phyloP scores from a whole-genome alignment of 2,888 invertebrate genomes.

The Heterodera filipjevi region DNA sequence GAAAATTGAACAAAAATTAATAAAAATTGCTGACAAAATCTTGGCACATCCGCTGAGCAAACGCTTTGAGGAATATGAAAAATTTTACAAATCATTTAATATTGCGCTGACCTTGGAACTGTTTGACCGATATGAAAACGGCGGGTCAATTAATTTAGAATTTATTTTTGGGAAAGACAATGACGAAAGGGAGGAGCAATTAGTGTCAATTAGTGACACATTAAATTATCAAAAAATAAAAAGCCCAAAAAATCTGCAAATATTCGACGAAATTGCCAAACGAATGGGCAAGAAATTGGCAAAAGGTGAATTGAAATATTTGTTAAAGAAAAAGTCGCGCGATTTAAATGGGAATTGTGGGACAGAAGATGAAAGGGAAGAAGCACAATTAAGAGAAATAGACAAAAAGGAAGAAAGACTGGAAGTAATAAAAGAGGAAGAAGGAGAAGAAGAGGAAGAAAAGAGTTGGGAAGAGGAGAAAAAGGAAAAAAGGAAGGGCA shows the following conservation, averaged over 20 bases:
- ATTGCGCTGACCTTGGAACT: not conserved
- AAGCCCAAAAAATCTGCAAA: not conserved
- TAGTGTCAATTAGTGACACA: no score
- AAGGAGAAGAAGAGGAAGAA: no score
- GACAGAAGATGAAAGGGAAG: not conserved
- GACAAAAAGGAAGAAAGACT: no score
- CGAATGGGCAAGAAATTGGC: not conserved
- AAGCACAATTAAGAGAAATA: not conserved
- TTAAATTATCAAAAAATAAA: not conserved
- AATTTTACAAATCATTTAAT: not conserved
- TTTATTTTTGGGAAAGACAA: not conserved
- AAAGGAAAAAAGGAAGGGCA: no score
- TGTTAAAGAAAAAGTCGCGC: not conserved
- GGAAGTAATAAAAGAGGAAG: no score
- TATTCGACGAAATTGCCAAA: not conserved
- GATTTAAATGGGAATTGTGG: not conserved
- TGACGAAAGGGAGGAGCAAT: not conserved
- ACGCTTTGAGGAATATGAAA: not conserved
- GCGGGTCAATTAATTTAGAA: not conserved
- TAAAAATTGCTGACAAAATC: not conserved
- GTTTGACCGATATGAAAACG: not conserved
- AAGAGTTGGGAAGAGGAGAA: no score
- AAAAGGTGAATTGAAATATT: not conserved
- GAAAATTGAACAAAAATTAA: not conserved
- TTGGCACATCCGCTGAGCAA: not conserved